A percentile compares a stretch with the other conserved stretches of the same genome.
These are phyloP conservation scores for Griposia aprilina DNA, from an alignment of 2,888 invertebrate genomes.

Conservation along the genomic window DNA sequence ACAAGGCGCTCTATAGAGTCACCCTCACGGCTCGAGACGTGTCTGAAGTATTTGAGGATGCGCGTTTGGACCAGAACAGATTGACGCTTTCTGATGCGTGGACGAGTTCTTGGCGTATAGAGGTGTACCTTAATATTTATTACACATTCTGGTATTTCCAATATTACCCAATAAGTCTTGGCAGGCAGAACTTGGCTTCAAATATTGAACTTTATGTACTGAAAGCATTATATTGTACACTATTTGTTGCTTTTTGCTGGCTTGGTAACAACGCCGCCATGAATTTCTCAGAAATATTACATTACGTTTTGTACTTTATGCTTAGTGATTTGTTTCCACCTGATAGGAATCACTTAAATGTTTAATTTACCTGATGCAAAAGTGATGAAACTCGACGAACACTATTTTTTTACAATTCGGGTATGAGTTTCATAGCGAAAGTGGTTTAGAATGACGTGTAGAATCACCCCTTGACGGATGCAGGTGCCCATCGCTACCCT, in stretches of 20 bases:
- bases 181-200: slow-evolving; percentile 6
- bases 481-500: no score
- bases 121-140: neutral
- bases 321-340: neutral
- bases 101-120: no score
- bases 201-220: slow-evolving; percentile 15
- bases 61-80: neutral
- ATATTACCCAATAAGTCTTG: slow-evolving; percentile 6
- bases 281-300: neutral
- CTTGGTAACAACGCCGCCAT: neutral
- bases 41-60: neutral
- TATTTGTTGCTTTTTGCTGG: slow-evolving; percentile 10
- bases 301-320: neutral
- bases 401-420: neutral
- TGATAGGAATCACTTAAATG: neutral
- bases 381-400: neutral
- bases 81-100: neutral
- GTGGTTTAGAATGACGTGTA: no score
- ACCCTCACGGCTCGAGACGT: neutral
- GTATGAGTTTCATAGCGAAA: no score
- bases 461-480: no score
- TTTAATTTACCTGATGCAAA: neutral
- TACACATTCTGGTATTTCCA: neutral
- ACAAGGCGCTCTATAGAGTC: neutral
- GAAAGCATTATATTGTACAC: neutral